Evolutionary conservation across 2,888 invertebrate species (phyloP).

Genomic region (Drosophila fulvimacula): DNA sequence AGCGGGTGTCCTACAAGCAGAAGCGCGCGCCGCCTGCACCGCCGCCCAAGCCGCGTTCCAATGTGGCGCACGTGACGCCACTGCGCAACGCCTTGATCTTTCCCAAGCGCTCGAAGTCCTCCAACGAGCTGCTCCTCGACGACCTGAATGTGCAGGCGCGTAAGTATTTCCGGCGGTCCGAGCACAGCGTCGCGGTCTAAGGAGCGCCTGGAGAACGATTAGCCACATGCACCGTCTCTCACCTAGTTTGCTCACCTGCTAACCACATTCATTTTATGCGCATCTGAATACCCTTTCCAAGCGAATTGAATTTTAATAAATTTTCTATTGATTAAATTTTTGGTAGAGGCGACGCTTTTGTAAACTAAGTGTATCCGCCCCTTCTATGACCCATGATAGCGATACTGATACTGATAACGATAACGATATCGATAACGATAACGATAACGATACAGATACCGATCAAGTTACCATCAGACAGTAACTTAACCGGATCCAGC

Average conservation of each 20-base stretch:
- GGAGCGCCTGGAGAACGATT: neutral
- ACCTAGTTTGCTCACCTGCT: constrained; percentile 41
- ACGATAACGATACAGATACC: constrained; percentile 15
- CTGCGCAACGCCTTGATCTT: constrained; percentile 71
- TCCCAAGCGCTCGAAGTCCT: constrained; percentile 80
- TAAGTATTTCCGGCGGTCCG: constrained; percentile 76
- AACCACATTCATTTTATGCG: constrained; percentile 24
- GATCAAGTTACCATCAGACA: constrained; percentile 8
- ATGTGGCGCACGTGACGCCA: constrained; percentile 65
- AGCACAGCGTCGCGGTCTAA: constrained; percentile 69
- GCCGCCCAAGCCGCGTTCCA: constrained; percentile 62
- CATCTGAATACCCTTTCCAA: constrained; percentile 1
- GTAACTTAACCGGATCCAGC: constrained; percentile 27
- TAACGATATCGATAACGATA: constrained; percentile 21
- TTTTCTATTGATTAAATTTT: constrained; percentile 46
- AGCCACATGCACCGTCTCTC: constrained; percentile 28
- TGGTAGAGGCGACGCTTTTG: constrained; percentile 70
- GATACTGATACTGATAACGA: constrained; percentile 18
- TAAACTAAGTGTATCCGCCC: constrained; percentile 49
- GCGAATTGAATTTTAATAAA: constrained; percentile 27
- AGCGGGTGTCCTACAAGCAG: constrained; percentile 66
- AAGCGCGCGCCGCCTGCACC: constrained; percentile 72
- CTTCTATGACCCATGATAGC: constrained; percentile 33
- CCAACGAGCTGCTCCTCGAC: constrained; percentile 81
- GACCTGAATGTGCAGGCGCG: constrained; percentile 79